phyloP scores from a whole-genome alignment of 2,113 vertebrate genomes.

The Brienomyrus longianalis region DNA sequence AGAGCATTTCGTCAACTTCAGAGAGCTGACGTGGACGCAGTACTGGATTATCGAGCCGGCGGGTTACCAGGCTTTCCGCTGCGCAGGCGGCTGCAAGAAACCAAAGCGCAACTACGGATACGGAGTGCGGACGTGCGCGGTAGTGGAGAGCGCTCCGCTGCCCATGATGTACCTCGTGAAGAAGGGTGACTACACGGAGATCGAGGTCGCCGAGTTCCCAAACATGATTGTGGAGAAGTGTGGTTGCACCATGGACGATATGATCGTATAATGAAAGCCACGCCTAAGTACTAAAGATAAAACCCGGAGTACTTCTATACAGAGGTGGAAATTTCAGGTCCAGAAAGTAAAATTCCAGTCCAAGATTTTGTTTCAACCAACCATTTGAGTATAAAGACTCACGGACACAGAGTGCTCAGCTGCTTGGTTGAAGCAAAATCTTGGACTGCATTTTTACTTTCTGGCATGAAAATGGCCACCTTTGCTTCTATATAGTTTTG shows the following conservation, averaged over 20 bases:
- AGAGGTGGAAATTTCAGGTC: too few relatives aligned
- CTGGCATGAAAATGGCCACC: too few relatives aligned
- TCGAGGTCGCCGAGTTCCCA: slow-evolving; percentile 80
- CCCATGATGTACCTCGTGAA: slow-evolving; percentile 83
- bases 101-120: slow-evolving; percentile 56
- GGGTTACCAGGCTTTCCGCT: slow-evolving; percentile 71
- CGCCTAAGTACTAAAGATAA: not conserved
- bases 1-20: slow-evolving; percentile 72
- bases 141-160: slow-evolving; percentile 63
- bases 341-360: too few relatives aligned
- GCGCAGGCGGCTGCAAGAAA: slow-evolving; percentile 66
- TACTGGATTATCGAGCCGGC: slow-evolving; percentile 78
- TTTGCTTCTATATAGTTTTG: not conserved
- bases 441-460: too few relatives aligned
- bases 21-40: slow-evolving; percentile 70
- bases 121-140: slow-evolving; percentile 62
- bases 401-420: too few relatives aligned
- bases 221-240: slow-evolving; percentile 78
- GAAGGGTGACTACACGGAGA: slow-evolving; percentile 79
- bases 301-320: slow-evolving; percentile 10
- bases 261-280: slow-evolving; percentile 53
- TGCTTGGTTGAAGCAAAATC: too few relatives aligned
- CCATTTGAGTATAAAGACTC: too few relatives aligned
- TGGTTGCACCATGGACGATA: slow-evolving; percentile 65
- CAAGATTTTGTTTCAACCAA: too few relatives aligned